A percentile compares a stretch with the other conserved stretches of the same genome.
Evolutionary conservation across 2,797 vertebrate genomes (phyloP).

Genomic region (Pipistrellus nathusii): DNA sequence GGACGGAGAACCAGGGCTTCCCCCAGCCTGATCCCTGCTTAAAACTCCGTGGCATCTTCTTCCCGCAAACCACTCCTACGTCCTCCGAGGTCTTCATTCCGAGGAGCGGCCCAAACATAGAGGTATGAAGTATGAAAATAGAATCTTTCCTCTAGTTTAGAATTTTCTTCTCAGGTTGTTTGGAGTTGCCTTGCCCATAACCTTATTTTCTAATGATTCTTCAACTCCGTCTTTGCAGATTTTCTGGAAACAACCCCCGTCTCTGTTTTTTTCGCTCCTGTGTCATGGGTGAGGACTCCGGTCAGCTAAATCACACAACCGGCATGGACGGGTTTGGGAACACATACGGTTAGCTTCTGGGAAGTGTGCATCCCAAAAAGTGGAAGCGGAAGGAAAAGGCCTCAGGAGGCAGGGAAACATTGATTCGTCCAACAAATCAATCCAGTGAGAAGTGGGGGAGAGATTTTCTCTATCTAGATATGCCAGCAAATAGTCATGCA

Average conservation of each 20-base stretch:
- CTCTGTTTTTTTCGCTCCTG: not conserved
- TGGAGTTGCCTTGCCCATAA: not conserved
- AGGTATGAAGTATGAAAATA: not conserved
- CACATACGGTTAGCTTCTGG: too few relatives aligned
- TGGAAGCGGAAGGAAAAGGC: accelerated
- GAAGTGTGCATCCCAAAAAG: accelerated
- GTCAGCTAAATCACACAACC: not conserved
- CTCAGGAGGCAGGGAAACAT: not conserved
- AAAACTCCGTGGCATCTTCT: not conserved
- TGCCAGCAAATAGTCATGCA: not conserved
- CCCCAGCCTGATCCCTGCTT: not conserved
- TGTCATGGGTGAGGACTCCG: not conserved
- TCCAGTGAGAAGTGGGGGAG: not conserved
- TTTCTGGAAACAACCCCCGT: not conserved
- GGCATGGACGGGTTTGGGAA: not conserved
- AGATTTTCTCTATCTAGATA: not conserved
- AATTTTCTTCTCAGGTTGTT: not conserved
- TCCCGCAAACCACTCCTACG: not conserved
- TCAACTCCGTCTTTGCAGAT: not conserved
- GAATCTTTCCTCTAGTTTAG: too few relatives aligned
- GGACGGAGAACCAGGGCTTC: accelerated
- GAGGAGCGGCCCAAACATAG: not conserved
- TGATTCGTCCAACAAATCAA: accelerated
- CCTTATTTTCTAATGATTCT: not conserved
- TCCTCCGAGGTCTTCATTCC: accelerated